Conservation (phyloP, 2,797 vertebrate genomes). For the Crotalus adamanteus region DNA sequence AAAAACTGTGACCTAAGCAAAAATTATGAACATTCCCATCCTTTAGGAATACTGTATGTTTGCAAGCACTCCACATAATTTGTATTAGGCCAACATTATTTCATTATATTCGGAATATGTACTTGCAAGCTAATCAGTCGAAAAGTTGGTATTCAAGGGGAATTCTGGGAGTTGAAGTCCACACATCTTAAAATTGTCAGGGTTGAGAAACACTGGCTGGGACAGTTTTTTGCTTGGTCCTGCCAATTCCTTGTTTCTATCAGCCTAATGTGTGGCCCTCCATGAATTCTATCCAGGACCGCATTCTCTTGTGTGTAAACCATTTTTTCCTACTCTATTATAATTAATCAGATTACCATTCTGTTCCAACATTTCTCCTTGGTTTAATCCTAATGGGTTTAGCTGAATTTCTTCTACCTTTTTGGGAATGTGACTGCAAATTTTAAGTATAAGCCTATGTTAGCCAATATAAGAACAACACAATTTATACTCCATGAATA, state of each 20-base stretch:
- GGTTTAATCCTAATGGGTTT: not conserved
- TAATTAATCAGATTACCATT: not conserved
- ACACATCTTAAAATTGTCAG: not conserved
- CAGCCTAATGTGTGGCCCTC: not conserved
- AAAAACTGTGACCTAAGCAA: not conserved
- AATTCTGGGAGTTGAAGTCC: not conserved
- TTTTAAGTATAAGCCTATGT: not conserved
- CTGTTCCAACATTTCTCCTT: not conserved
- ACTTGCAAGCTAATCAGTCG: not conserved
- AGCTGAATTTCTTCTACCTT: not conserved
- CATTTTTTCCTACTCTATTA: not conserved
- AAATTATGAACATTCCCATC: not conserved
- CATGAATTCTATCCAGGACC: not conserved
- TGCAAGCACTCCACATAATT: not conserved
- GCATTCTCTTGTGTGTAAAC: not conserved
- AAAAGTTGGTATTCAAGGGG: not conserved
- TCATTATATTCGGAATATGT: not conserved
- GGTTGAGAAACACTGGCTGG: too few relatives aligned
- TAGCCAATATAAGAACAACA: not conserved
- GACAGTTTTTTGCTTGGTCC: too few relatives aligned
- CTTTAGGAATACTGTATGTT: not conserved
- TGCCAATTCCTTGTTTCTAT: not conserved
- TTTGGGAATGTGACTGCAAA: not conserved
- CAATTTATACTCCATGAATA: not conserved
- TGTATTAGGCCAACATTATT: constrained; percentile 18